phyloP scores from a whole-genome alignment of 2,888 invertebrate genomes.

The Hydroisotoma schaefferi region DNA sequence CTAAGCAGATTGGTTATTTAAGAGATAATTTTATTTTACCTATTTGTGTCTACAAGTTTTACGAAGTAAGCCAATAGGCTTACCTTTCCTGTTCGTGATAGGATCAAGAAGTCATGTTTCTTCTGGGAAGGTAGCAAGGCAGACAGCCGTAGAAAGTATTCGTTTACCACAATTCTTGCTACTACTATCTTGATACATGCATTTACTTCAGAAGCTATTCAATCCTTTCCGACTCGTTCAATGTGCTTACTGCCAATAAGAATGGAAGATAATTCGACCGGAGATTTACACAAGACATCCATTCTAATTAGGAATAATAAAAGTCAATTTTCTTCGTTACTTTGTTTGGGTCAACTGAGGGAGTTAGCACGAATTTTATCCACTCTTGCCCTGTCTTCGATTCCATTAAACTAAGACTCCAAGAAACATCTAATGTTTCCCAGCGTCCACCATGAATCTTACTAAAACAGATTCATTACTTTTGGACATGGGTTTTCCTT shows the following conservation, averaged over 20 bases:
- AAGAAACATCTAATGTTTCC: too few relatives aligned
- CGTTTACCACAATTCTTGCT: too few relatives aligned
- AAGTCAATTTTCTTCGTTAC: constrained; percentile 40
- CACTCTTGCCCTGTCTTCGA: not conserved
- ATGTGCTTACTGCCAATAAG: too few relatives aligned
- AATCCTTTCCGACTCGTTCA: not conserved
- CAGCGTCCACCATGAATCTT: too few relatives aligned
- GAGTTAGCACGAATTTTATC: constrained; percentile 2
- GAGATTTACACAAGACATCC: constrained; percentile 44
- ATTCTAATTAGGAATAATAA: constrained; percentile 48
- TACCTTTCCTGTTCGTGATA: constrained; percentile 8
- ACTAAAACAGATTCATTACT: too few relatives aligned
- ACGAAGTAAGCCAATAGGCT: not conserved
- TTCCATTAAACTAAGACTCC: constrained; percentile 2
- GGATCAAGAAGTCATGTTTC: constrained; percentile 15
- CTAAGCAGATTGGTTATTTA: not conserved
- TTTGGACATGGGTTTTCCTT: too few relatives aligned
- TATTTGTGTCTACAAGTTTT: constrained; percentile 1
- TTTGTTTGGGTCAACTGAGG: constrained; percentile 1
- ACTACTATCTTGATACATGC: not conserved
- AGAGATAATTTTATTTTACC: constrained; percentile 10
- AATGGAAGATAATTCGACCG: constrained; percentile 36
- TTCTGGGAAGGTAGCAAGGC: constrained; percentile 5
- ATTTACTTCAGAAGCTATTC: not conserved
- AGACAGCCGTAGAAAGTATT: not conserved